These are phyloP conservation scores for Cyclopterus lumpus DNA, from an alignment of 2,797 vertebrate species.

Conservation along the genomic window DNA sequence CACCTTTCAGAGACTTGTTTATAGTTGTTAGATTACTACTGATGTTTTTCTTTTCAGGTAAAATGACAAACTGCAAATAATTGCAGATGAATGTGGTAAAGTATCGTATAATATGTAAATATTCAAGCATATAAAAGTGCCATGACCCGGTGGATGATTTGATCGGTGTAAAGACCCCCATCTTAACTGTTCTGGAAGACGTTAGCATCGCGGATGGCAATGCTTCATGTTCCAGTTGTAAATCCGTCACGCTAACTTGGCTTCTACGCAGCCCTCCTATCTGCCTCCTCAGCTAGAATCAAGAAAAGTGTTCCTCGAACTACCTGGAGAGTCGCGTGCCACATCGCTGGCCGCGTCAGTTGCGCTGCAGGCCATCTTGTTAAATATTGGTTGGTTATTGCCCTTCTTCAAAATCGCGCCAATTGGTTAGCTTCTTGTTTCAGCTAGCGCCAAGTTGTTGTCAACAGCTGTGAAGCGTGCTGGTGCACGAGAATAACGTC, in stretches of 20 bases:
- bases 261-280: not conserved
- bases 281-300: not conserved
- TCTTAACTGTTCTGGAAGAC: not conserved
- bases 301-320: not conserved
- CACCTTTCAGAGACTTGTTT: not conserved
- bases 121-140: not conserved
- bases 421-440: conserved; percentile 7
- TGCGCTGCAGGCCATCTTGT: conserved; percentile 55
- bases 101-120: not conserved
- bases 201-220: not conserved
- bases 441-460: not conserved
- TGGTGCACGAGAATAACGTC: not conserved
- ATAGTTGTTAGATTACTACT: not conserved
- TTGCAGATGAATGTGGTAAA: not conserved
- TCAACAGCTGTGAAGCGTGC: no score
- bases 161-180: not conserved
- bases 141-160: not conserved
- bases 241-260: conserved; percentile 25
- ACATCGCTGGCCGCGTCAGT: not conserved
- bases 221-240: conserved; percentile 9
- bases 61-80: not conserved
- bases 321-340: conserved; percentile 50
- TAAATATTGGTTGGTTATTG: not conserved
- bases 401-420: conserved; percentile 27
- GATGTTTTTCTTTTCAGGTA: not conserved